Base-by-base conservation (phyloP, 2,113 vertebrate genomes). In the Sarotherodon lohbergeri region DNA sequence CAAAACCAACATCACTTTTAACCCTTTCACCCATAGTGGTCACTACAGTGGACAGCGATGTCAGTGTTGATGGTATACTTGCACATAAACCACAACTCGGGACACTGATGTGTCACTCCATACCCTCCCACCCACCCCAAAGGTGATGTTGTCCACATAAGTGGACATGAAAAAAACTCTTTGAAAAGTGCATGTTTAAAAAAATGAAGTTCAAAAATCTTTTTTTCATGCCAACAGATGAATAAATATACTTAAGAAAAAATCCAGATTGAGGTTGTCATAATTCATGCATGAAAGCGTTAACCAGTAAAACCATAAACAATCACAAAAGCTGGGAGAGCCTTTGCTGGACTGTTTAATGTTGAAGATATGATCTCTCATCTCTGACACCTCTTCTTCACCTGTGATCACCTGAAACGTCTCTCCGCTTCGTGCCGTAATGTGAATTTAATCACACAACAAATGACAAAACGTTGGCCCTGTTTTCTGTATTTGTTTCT, bases 51-150 rank as follows among this genome's bases (percentile, higher is more conserved):
- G 48, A 50, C 11, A 1, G 22, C 1, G 10, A 56, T 56, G 54
- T 7, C 22, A 0, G 22, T 24, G 54, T 0, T 4, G 54, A 56
- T 56, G 54, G 54, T 7, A 24, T 24, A 56, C 54, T 56, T 0
- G 22, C 54, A 56, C 22, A 32, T 32, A 32, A 32, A 32, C 32
- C 32, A 32, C 32, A 6, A 32, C 32, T 6, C 6, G 32, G 32
- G 32, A 6, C 32, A 24, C 54, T 56, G 54, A 56, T 4, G n/a
- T 56, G 5, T 24, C n/a, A 24, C 54, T 55, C n/a, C 54, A 55
- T 24, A 56, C n/a, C 54, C 54, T 56, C 11, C 6, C 22, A 56
- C 54, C 43, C 13, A 16, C 43, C 16, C 43, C 43, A 56, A 24
- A 56, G 54, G 4, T 7, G 55, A 56, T 56, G 55, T 27, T 56